These are phyloP conservation scores for Drosophila recens DNA, from an alignment of 2,888 invertebrate species.

Conservation along the genomic window DNA sequence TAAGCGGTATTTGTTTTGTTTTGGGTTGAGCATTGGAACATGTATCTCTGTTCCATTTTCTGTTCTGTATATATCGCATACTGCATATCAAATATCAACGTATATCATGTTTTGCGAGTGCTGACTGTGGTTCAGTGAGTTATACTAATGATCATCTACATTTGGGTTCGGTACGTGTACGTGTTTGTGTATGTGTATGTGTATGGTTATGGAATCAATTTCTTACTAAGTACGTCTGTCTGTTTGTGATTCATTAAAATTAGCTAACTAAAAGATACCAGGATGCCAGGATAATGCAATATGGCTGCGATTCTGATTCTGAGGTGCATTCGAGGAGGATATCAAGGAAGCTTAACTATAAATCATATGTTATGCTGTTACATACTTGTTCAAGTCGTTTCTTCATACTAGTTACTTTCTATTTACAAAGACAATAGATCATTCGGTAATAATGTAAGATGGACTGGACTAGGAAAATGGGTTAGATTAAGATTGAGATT, in stretches of 20 bases:
- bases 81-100: conserved; percentile 11
- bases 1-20: conserved; percentile 10
- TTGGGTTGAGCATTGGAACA: conserved; percentile 20
- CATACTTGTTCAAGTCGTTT: conserved; percentile 20
- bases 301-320: conserved; percentile 2
- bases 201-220: conserved; percentile 29
- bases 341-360: conserved; percentile 28
- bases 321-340: neutral
- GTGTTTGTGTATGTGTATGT: neutral
- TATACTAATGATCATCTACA: conserved; percentile 45
- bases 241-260: conserved; percentile 43
- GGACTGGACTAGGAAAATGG: conserved; percentile 10
- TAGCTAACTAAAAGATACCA: conserved; percentile 53
- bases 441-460: conserved; percentile 7
- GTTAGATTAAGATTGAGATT: conserved; percentile 3
- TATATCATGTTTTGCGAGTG: conserved; percentile 26
- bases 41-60: conserved; percentile 3
- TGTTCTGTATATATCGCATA: conserved; percentile 2
- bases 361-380: conserved; percentile 15
- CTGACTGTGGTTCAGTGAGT: conserved; percentile 50
- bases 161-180: conserved; percentile 26
- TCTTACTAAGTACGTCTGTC: conserved; percentile 2
- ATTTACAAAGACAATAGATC: conserved; percentile 53
- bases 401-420: conserved; percentile 30
- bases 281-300: conserved; percentile 26